phyloP scores from a whole-genome alignment of 1,140 invertebrate genomes.

The Hesperophylax magnus region DNA sequence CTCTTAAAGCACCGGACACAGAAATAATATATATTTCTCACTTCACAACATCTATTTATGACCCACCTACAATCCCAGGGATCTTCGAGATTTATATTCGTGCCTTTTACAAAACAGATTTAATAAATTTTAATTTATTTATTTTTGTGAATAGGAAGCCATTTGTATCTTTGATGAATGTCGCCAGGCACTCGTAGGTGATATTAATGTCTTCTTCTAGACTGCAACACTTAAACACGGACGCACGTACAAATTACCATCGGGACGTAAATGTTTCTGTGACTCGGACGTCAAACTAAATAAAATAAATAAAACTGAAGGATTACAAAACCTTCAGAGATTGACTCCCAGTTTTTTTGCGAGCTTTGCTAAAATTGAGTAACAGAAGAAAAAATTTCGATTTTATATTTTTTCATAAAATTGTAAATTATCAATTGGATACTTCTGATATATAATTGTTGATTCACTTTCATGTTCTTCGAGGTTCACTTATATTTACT shows the following conservation, averaged over 20 bases:
- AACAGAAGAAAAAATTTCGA: too few species aligned
- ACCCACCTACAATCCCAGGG: neutral
- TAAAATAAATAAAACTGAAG: conserved; percentile 44
- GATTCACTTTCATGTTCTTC: too few species aligned
- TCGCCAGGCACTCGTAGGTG: neutral
- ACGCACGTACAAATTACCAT: conserved; percentile 12
- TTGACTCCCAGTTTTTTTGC: too few species aligned
- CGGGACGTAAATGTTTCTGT: conserved; percentile 33
- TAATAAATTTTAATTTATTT: conserved; percentile 20
- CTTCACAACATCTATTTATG: too few species aligned
- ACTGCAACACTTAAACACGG: neutral
- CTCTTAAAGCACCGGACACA: too few species aligned
- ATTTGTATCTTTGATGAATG: conserved; percentile 13
- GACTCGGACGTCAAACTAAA: conserved; percentile 43
- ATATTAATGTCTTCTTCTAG: neutral
- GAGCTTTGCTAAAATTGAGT: too few species aligned
- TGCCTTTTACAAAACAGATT: neutral
- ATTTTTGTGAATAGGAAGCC: conserved; percentile 9
- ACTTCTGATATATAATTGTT: too few species aligned
- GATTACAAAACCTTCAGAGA: conserved; percentile 8
- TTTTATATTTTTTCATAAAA: too few species aligned
- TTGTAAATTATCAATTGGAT: too few species aligned
- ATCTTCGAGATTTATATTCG: conserved; percentile 13
- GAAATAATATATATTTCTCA: too few species aligned
- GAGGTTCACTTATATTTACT: too few species aligned